Base-by-base conservation (phyloP, 2,113 vertebrate genomes). In the Natator depressus region DNA sequence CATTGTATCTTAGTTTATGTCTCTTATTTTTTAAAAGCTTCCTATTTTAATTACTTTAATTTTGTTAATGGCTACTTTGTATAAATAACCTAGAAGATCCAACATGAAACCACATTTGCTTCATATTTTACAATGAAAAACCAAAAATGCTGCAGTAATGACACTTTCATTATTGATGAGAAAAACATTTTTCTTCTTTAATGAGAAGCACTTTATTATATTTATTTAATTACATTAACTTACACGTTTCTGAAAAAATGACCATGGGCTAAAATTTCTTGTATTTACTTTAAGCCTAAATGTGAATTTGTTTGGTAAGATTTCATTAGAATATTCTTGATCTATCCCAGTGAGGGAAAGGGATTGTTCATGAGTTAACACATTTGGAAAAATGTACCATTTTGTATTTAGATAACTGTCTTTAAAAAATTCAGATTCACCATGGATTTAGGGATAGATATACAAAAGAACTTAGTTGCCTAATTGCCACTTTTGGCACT, bases 161-260 rank as follows among this genome's bases (percentile, higher is more conserved):
- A 72, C n/a, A 31, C 69, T 65, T 90, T 79, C 65, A 55, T 57
- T 62, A 59, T 14, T 35, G 27, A 59, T 29, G 13, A 59, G 10
- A 10, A 19, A 83, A 59, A 11, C 4, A 19, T 81, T 89, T 91
- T 84, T 16, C 57, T 69, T 35, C 38, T 76, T 19, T 12, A 47
- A 81, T 11, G 2, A 84, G 53, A 79, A 5, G 62, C 4, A 79
- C 8, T 72, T 38, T 72, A 20, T n/a, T 72, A 12, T 20, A 89
- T 91, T 95, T 20, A 89, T 91, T 95, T 93, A 76, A 16, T 82
- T 84, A 59, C 27, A 59, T 13, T 29, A 59, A 59, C 57, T 29
- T 29, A 51, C 20, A 84, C 91, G 54, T 76, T 84, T 54, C 47
- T 92, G 80, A 86, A 85, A 95, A 87, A 80, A 2, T 72, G 89